Evolutionary conservation across 2,113 vertebrate species (phyloP), one percentile per base, ranked within the genome.

Genomic region (Cheirogaleus medius): DNA sequence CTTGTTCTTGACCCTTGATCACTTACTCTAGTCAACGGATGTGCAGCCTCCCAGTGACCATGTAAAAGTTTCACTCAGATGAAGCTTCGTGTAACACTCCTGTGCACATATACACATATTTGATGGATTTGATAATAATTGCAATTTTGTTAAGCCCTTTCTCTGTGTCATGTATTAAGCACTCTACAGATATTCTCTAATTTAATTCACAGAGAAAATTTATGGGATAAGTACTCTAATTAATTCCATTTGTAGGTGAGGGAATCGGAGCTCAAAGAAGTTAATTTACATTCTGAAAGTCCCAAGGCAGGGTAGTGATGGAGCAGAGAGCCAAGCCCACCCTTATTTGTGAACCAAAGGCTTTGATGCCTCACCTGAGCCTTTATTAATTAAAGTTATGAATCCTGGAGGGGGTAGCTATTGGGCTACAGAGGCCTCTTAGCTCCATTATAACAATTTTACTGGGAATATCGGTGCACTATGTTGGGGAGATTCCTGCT

Each of bases 401-500:
- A n/a, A 10, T 68, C 15, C 5, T 32, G 29, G 3, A 78, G 8
- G 23, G 6, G 37, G 12, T 15, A 8, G 10, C 13, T 21, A 1
- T 37, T 42, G 56, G 9, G 3, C 47, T 66, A 18, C 44, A 39
- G 42, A 71, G 25, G 1, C 1, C 86, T 39, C 34, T 64, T 34
- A 49, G 56, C 20, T 27, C 42, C 9, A 3, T 3, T 1, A 2
- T 14, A 34, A 37, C 47, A 47, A 12, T 42, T 47, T 21, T 56
- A 23, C 12, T 56, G 54, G 27, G 27, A 68, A n/a, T 2, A 39
- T 5, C 2, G 10, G 9, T 73, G 2, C 15, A 10, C 14, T 39
- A 2, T 17, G 6, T 27, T 44, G 18, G 7, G 20, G 13, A 32
- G 0, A 18, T 29, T 0, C 56, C 20, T 4, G 18, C 10, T n/a